A percentile compares a stretch with the other conserved stretches of the same genome.
These are phyloP conservation scores for Operophtera brumata DNA, from an alignment of 2,888 invertebrate species.

Conservation along the genomic window DNA sequence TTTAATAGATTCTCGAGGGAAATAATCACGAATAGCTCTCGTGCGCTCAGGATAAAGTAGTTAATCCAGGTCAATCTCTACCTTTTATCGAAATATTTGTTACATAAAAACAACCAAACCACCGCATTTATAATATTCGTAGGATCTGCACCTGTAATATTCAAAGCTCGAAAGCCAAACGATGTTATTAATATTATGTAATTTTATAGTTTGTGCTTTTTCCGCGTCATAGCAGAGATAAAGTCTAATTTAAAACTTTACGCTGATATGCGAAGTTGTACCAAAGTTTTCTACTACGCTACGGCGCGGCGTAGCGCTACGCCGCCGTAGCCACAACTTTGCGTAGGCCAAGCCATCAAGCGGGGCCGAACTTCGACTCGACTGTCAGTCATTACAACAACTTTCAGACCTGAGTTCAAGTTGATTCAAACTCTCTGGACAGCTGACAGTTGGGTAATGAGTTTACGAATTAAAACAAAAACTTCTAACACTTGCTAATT, in stretches of 20 bases:
- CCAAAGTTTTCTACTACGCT: slow-evolving; percentile 14
- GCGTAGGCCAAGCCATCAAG: slow-evolving; percentile 21
- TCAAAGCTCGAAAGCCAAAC: neutral
- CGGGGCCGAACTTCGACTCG: slow-evolving; percentile 42
- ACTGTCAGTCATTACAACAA: slow-evolving; percentile 58
- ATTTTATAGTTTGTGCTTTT: neutral
- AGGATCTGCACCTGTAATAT: neutral
- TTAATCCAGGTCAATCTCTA: no score
- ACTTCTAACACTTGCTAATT: slow-evolving; percentile 29
- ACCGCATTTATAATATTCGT: no score
- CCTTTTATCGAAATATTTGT: no score
- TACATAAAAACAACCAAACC: no score
- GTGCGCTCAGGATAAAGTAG: no score
- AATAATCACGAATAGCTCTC: no score
- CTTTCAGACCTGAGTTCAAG: slow-evolving; percentile 43
- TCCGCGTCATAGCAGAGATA: neutral
- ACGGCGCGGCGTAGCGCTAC: slow-evolving; percentile 17
- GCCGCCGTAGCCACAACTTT: slow-evolving; percentile 15
- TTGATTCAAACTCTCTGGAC: slow-evolving; percentile 43
- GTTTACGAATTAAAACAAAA: slow-evolving; percentile 55
- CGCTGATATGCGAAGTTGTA: slow-evolving; percentile 1
- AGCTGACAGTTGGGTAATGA: slow-evolving; percentile 67
- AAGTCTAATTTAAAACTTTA: neutral
- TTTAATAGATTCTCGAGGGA: no score
- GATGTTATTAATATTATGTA: neutral